Percentiles rank a stretch among this genome's conserved stretches.
phyloP scores from a whole-genome alignment of 2,888 invertebrate genomes.

The Amphimallon solstitiale region DNA sequence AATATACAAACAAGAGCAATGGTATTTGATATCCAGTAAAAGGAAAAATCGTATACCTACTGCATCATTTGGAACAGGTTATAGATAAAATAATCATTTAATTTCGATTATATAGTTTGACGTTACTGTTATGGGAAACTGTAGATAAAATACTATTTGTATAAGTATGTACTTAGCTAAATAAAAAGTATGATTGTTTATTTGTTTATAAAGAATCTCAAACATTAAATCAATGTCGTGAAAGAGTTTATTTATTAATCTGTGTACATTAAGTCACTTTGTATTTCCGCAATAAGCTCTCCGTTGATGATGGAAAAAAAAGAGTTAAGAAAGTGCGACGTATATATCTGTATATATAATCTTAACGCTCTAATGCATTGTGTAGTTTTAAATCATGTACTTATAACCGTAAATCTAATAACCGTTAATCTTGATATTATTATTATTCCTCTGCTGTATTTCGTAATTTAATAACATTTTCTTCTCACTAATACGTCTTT shows the following conservation, averaged over 20 bases:
- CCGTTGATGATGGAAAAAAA: neutral
- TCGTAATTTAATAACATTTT: constrained; percentile 26
- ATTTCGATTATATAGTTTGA: no score
- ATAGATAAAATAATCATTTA: no score
- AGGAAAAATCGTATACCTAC: constrained; percentile 7
- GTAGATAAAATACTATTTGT: no score
- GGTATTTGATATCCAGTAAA: neutral
- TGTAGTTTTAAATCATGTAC: constrained; percentile 25
- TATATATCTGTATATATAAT: constrained; percentile 28
- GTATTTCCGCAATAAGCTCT: constrained; percentile 24
- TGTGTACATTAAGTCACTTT: constrained; percentile 15
- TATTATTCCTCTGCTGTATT: constrained; percentile 25
- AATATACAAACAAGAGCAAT: constrained; percentile 3
- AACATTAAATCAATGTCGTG: neutral
- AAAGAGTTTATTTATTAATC: constrained; percentile 11
- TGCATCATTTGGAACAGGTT: neutral
- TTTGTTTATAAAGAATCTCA: no score
- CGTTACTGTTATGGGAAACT: no score
- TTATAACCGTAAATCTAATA: constrained; percentile 33
- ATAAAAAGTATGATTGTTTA: no score
- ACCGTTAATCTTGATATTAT: constrained; percentile 32
- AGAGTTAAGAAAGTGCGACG: constrained; percentile 24
- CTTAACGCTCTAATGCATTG: constrained; percentile 32
- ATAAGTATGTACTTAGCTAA: no score
- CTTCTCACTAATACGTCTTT: constrained; percentile 5